Base-by-base conservation (phyloP, 1,140 invertebrate genomes). In the Apis mellifera region DNA sequence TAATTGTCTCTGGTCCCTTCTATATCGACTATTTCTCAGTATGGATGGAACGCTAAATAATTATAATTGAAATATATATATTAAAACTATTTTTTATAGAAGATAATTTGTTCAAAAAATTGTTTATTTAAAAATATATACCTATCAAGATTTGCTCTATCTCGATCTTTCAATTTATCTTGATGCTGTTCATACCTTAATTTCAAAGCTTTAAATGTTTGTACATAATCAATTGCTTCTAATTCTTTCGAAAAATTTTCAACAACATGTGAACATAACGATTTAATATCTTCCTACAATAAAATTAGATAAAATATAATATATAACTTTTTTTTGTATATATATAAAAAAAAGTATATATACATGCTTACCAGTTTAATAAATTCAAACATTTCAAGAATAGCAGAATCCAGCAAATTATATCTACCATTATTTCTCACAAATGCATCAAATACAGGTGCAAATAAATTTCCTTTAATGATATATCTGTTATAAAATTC, bases 351-450 rank as follows among this genome's bases (percentile, higher is more conserved):
- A 77, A 0, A 48, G 32, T 57, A 8, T 68, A 13, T 11, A 48
- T 19, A 64, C 13, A 21, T 62, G 91, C 93, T 95, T 93, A 96
- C 96, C 93, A 97, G 93, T 95, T 98, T 98, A 79, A 99, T 99
- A 94, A 99, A 99, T 94, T 99, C 99, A 95, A 99, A 99, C 94
- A 99, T 96, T 95, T 99, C 99, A 92, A 99, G 96, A 92, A 99
- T 98, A 80, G 99, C 99, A 21, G 99, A 99, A 94, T 99, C 99
- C 77, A 99, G 94, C 74, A 99, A 96, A 95, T 99, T 99, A 94
- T 99, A 99, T 92, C 98, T 96, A 85, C 98, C 98, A 93, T 99
- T 99, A 95, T 99, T 99, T 89, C 97, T 96, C 90, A 98, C 96
- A 92, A 99, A 99, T 81, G 98, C 98, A 93, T 99, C 98, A 84